Evolutionary conservation across 2,113 vertebrate species (phyloP).

Genomic region (Sander vitreus): DNA sequence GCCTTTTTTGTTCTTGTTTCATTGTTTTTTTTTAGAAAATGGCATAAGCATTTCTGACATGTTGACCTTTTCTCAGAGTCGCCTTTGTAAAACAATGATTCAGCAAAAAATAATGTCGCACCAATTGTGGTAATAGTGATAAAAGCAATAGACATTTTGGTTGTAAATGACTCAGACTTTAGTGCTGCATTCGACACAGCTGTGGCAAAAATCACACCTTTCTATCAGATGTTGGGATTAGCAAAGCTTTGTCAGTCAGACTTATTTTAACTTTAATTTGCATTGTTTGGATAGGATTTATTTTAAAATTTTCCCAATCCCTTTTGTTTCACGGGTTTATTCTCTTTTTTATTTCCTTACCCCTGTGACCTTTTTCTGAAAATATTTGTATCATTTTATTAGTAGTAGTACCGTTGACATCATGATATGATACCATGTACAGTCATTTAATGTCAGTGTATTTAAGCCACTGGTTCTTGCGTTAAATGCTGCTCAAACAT

Average conservation of each 20-base stretch:
- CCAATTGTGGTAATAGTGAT: background rate
- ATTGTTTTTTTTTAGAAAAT: background rate
- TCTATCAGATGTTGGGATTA: background rate
- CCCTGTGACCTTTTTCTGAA: background rate
- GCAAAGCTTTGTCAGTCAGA: background rate
- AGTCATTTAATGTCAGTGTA: background rate
- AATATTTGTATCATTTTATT: background rate
- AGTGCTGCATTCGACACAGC: background rate
- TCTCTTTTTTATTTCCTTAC: background rate
- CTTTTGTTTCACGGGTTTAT: background rate
- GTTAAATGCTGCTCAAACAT: background rate
- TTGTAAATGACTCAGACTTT: background rate
- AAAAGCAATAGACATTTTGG: too few relatives aligned
- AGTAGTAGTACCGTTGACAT: background rate
- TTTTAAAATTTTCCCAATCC: background rate
- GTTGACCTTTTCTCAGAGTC: background rate
- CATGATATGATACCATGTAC: background rate
- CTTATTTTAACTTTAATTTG: background rate
- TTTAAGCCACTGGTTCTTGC: background rate
- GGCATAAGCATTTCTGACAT: background rate
- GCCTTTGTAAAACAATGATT: background rate
- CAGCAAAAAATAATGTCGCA: background rate
- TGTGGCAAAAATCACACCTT: background rate
- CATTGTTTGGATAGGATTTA: background rate
- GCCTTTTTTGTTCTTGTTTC: background rate